Percentiles rank a stretch among this genome's conserved stretches.
phyloP scores from a whole-genome alignment of 1,140 invertebrate genomes.

The Ceratina japonica region DNA sequence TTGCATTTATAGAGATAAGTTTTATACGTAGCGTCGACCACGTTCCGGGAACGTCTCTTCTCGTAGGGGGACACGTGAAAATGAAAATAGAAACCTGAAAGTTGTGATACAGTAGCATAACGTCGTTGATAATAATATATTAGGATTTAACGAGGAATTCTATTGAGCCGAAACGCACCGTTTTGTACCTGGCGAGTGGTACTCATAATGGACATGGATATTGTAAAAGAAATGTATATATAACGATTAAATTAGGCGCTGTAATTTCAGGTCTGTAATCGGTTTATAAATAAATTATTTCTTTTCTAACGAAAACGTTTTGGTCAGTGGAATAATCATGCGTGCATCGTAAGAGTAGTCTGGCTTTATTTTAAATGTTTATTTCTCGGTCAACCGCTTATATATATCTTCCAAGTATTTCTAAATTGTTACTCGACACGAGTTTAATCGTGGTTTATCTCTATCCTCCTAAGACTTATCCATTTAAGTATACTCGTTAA shows the following conservation, averaged over 20 bases:
- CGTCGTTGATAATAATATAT: background rate
- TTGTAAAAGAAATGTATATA: background rate
- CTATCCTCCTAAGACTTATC: too few species aligned
- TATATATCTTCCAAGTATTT: conserved; percentile 12
- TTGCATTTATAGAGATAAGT: conserved; percentile 14
- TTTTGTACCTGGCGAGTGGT: background rate
- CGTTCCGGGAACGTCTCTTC: background rate
- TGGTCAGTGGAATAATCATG: background rate
- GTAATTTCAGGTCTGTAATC: conserved; percentile 4
- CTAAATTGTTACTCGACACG: background rate
- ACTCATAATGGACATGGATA: too few species aligned
- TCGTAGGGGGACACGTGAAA: too few species aligned
- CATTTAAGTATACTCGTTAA: background rate
- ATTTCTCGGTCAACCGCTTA: conserved; percentile 11
- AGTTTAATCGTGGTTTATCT: too few species aligned
- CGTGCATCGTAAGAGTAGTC: too few species aligned
- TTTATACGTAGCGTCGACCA: background rate
- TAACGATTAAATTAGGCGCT: conserved; percentile 1
- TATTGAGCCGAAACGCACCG: background rate
- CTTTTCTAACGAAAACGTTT: background rate
- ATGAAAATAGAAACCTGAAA: background rate
- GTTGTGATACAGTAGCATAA: conserved; percentile 4
- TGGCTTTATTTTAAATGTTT: conserved; percentile 21
- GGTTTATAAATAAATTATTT: conserved; percentile 36
- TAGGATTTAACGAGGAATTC: too few species aligned